Percentiles rank a stretch among this genome's conserved stretches.
These are phyloP conservation scores for Mus minutoides DNA, from an alignment of 2,797 vertebrate genomes.

Conservation along the genomic window DNA sequence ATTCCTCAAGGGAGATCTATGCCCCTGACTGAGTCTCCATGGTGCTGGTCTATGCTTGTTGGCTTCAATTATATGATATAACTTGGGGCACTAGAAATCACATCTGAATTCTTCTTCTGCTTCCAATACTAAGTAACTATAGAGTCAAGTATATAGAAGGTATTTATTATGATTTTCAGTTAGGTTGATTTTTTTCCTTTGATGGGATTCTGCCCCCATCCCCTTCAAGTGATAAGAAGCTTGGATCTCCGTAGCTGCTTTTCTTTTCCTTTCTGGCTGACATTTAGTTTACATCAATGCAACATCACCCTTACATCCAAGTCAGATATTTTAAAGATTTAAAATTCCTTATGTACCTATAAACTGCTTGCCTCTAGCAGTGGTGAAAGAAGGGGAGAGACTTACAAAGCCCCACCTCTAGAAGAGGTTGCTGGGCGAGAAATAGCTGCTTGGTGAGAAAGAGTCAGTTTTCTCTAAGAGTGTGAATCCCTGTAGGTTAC, in stretches of 20 bases:
- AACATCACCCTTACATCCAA: not conserved
- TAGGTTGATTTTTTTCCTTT: constrained; percentile 31
- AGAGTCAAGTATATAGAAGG: not conserved
- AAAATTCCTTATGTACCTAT: not conserved
- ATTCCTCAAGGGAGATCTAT: not conserved
- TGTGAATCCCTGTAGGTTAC: not conserved
- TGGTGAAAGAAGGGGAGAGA: not conserved
- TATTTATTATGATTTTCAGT: not conserved
- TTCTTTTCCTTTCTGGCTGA: constrained; percentile 19
- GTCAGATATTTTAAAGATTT: not conserved
- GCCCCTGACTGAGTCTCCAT: rapidly evolving
- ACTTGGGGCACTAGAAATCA: not conserved
- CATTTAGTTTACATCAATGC: not conserved
- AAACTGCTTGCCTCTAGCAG: not conserved
- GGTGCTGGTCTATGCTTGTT: not conserved
- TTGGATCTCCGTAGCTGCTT: not conserved
- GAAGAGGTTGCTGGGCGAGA: not conserved
- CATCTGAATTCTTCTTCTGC: not conserved
- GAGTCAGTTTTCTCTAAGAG: not conserved
- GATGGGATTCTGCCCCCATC: not conserved
- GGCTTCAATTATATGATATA: not conserved
- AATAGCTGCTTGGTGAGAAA: not conserved
- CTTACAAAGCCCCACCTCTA: not conserved
- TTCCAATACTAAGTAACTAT: not conserved
- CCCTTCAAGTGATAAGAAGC: not conserved